Evolutionary conservation across 35 echinoderm and acorn worm species (phyloP).

Genomic region (Nesometra sesokonis): DNA sequence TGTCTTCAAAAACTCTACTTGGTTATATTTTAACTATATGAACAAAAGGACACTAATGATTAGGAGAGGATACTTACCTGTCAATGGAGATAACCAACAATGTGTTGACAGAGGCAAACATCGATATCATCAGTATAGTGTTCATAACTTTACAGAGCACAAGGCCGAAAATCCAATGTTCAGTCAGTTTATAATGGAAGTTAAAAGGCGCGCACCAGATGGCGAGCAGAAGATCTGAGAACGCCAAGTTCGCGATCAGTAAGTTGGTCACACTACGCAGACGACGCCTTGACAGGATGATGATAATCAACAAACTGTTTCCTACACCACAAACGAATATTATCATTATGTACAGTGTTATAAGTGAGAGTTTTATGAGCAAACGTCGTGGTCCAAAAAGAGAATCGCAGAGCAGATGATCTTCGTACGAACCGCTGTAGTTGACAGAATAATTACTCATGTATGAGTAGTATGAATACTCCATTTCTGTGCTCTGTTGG

Average conservation of each 20-base stretch:
- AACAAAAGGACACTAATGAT: no score
- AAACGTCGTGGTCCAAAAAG: neutral
- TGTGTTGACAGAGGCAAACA: constrained; percentile 93
- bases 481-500: no score
- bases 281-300: constrained; percentile 52
- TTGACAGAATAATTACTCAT: no score
- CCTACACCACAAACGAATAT: constrained; percentile 72
- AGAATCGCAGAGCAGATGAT: neutral
- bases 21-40: no score
- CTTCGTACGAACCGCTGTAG: no score
- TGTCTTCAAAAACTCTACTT: no score
- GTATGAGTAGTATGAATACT: no score
- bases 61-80: constrained; percentile 77
- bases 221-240: constrained; percentile 78
- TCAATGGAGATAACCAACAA: constrained; percentile 85
- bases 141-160: constrained; percentile 61
- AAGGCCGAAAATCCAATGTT: constrained; percentile 70
- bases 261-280: constrained; percentile 89
- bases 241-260: constrained; percentile 75
- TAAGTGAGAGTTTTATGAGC: constrained; percentile 32
- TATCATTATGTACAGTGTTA: constrained; percentile 40
- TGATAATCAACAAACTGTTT: constrained; percentile 64
- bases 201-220: constrained; percentile 53
- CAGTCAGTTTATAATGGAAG: constrained; percentile 57
- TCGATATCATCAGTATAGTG: constrained; percentile 68